These are phyloP conservation scores for Argyresthia albistria DNA, from an alignment of 2,888 invertebrate genomes.

Conservation along the genomic window DNA sequence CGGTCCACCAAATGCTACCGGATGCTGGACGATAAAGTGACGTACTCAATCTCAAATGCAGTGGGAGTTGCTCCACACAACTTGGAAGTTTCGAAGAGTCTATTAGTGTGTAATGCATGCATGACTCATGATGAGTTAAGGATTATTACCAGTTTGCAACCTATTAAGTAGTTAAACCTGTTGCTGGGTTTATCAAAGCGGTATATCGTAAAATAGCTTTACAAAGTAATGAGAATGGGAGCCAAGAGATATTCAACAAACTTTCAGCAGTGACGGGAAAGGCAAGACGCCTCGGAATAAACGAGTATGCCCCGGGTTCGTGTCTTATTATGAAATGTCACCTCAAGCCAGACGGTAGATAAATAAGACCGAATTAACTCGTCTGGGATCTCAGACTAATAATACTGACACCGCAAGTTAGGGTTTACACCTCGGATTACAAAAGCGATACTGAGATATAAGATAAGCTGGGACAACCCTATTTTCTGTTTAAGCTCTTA, in stretches of 20 bases:
- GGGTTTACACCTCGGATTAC: slow-evolving; percentile 33
- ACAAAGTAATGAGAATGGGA: slow-evolving; percentile 15
- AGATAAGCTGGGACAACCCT: not conserved
- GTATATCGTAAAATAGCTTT: slow-evolving; percentile 12
- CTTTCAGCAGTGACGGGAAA: slow-evolving; percentile 16
- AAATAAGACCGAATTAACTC: slow-evolving; percentile 66
- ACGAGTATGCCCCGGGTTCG: slow-evolving; percentile 32
- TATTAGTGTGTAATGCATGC: too few relatives aligned
- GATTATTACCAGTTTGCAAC: not conserved
- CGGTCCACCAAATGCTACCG: not conserved
- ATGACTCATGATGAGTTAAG: too few relatives aligned
- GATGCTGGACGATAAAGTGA: not conserved
- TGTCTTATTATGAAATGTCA: slow-evolving; percentile 66
- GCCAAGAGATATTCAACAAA: slow-evolving; percentile 45
- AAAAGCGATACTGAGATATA: not conserved
- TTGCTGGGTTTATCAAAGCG: slow-evolving; percentile 6
- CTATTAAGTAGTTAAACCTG: not conserved
- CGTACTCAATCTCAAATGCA: not conserved
- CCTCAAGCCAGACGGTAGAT: slow-evolving; percentile 60
- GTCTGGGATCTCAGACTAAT: slow-evolving; percentile 49
- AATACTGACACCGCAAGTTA: slow-evolving; percentile 35
- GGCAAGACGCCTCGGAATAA: slow-evolving; percentile 27
- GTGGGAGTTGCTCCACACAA: not conserved
- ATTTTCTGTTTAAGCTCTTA: not conserved
- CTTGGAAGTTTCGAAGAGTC: not conserved